Conservation (phyloP, 2,797 vertebrate species). For the Pterois miles region DNA sequence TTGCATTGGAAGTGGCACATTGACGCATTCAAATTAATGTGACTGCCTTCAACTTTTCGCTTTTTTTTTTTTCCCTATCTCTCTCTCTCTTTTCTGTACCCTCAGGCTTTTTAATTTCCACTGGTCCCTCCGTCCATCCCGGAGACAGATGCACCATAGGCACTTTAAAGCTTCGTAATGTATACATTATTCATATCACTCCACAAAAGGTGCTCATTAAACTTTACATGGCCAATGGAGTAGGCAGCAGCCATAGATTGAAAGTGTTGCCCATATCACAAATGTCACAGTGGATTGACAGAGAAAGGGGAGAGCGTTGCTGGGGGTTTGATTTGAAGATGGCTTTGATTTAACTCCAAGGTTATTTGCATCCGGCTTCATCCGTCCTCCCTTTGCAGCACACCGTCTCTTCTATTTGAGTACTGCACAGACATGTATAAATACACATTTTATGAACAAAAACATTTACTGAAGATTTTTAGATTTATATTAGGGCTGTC, state of each 20-base stretch:
- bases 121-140: constrained; percentile 73
- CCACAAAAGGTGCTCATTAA: constrained; percentile 87
- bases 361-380: constrained; percentile 68
- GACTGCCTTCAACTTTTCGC: constrained; percentile 76
- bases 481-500: background rate
- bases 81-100: constrained; percentile 54
- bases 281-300: constrained; percentile 81
- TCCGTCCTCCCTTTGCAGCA: constrained; percentile 16
- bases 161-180: constrained; percentile 81
- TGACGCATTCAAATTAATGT: constrained; percentile 75
- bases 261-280: constrained; percentile 79
- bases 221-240: constrained; percentile 81
- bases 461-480: constrained; percentile 5
- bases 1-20: constrained; percentile 73
- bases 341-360: constrained; percentile 74
- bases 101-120: constrained; percentile 80
- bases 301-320: constrained; percentile 57
- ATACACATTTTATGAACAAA: background rate
- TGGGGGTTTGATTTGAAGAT: constrained; percentile 76
- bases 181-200: constrained; percentile 88
- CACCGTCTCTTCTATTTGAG: constrained; percentile 25
- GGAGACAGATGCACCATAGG: constrained; percentile 80
- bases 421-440: background rate
- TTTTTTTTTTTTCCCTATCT: constrained; percentile 49
- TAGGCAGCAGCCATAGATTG: constrained; percentile 79